Percentiles rank a stretch among this genome's conserved stretches.
Conservation (phyloP, 2,113 vertebrate species). For the Neolamprologus fasciatus region DNA sequence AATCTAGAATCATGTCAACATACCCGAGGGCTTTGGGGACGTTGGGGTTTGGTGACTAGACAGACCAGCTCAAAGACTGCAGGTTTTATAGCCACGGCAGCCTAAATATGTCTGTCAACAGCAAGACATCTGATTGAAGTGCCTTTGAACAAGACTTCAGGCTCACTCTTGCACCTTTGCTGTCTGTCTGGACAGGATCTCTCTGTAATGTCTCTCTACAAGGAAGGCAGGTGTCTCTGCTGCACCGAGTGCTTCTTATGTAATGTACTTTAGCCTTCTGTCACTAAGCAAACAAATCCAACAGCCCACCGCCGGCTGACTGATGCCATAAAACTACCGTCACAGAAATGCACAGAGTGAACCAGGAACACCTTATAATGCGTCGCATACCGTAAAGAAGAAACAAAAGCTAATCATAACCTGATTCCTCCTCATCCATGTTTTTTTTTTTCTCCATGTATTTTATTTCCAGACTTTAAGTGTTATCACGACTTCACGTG, state of each 20-base stretch:
- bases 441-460: background rate
- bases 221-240: conserved; percentile 57
- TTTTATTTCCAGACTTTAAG: conserved; percentile 31
- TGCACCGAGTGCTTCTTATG: conserved; percentile 55
- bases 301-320: conserved; percentile 33
- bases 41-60: background rate
- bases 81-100: background rate
- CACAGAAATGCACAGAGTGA: background rate
- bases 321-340: conserved; percentile 46
- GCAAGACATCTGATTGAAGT: conserved; percentile 8
- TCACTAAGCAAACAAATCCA: conserved; percentile 65
- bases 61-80: background rate
- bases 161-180: background rate
- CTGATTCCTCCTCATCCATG: background rate
- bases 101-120: background rate
- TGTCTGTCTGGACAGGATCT: conserved; percentile 18
- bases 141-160: background rate
- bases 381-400: background rate
- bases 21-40: background rate
- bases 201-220: background rate
- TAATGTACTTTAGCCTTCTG: conserved; percentile 64
- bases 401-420: background rate
- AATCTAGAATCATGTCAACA: background rate
- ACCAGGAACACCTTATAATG: background rate
- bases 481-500: conserved; percentile 53